Evolutionary conservation across 1,140 invertebrate genomes (phyloP), one percentile per base, ranked within the genome.

Genomic region (Zaprionus camerounensis): DNA sequence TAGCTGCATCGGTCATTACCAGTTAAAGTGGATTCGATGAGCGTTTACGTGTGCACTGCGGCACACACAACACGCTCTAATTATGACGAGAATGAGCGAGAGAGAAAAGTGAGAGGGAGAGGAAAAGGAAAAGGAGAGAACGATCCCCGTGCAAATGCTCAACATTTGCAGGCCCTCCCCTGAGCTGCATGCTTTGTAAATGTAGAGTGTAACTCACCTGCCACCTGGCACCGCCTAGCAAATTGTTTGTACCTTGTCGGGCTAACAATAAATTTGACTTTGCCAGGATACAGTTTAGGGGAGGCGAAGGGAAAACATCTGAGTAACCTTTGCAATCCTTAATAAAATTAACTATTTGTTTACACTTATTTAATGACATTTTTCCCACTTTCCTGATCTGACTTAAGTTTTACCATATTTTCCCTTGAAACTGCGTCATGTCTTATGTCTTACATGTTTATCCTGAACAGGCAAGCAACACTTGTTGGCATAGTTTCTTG

Each of bases 21-120:
- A 76, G 76, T 79, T 81, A 84, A 88, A 88, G 87, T 88, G 85
- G 84, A 88, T 84, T 84, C 84, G 84, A 88, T 90, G 84, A 88
- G 84, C 85, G 85, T 84, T 88, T 81, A 51, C 46, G 20, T 51
- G 46, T 57, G 59, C 34, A 51, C 67, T 59, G 36, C 55, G 76
- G 62, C 63, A 56, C 38, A 38, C 72, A 38, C 72, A 59, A 71
- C 76, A 71, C 71, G 58, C 80, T 86, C 80, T 86, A 86, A 86
- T 86, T 75, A 75, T 72, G 69, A 72, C 74, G 46, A 51, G 46
- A 77, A 53, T 11, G 2, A 34, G 49, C 28, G 12, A 13, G 46
- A 1, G 17, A 36, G 15, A 9, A 17, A 1, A 11, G 9, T 5
- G 36, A 44, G 41, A 11, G 15, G 15, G 13, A 5, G n/a, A 0